Percentiles rank a stretch among this genome's conserved stretches.
These are phyloP conservation scores for Synergus gifuensis DNA, from an alignment of 2,888 invertebrate genomes.

Conservation along the genomic window DNA sequence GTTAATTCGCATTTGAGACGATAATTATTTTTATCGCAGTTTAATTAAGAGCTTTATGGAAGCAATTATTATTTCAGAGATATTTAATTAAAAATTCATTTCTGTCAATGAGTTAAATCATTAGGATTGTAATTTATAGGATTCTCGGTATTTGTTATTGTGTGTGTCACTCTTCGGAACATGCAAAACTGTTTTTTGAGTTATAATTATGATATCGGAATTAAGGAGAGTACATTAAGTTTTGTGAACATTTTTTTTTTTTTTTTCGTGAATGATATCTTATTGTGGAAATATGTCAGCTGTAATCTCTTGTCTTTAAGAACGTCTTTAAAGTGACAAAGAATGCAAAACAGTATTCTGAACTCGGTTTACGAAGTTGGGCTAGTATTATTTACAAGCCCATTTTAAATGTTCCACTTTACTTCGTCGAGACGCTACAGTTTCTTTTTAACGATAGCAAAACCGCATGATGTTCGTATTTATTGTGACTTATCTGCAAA, in stretches of 20 bases:
- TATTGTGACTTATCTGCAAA: slow-evolving; percentile 39
- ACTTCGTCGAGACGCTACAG: slow-evolving; percentile 22
- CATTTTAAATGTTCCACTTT: slow-evolving; percentile 34
- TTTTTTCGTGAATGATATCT: too few relatives aligned
- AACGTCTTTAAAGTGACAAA: neutral
- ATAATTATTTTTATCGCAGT: neutral
- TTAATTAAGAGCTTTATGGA: slow-evolving; percentile 7
- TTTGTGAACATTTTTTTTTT: too few relatives aligned
- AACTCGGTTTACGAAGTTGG: neutral
- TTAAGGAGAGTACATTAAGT: too few relatives aligned
- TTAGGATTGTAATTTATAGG: too few relatives aligned
- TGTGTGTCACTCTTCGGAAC: too few relatives aligned
- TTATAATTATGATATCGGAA: too few relatives aligned
- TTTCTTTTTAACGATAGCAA: slow-evolving; percentile 32
- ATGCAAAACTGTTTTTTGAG: too few relatives aligned
- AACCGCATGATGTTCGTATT: slow-evolving; percentile 24
- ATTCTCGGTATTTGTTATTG: too few relatives aligned
- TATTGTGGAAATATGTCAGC: too few relatives aligned
- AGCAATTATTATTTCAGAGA: slow-evolving; percentile 7
- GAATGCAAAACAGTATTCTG: slow-evolving; percentile 5
- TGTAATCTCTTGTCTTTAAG: neutral
- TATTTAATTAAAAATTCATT: neutral
- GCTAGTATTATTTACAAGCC: slow-evolving; percentile 33
- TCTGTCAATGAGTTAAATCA: neutral
- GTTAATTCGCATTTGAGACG: slow-evolving; percentile 10